Base-by-base conservation (phyloP, 2,888 invertebrate species). In the Caenorhabditis angaria region DNA sequence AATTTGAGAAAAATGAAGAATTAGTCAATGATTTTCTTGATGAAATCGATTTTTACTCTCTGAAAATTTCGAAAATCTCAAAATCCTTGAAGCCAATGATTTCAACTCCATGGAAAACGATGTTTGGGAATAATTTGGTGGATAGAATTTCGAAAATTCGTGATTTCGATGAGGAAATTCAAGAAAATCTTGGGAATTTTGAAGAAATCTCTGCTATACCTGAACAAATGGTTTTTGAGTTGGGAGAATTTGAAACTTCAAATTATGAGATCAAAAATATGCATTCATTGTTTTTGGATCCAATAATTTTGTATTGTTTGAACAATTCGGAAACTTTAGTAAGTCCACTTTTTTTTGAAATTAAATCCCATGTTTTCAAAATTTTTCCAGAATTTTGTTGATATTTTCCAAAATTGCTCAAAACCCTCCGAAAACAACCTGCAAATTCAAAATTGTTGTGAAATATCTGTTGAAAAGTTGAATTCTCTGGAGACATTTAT, bases 261-360 rank as follows among this genome's bases (percentile, higher is more conserved):
- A 27, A 3, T 6, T 5, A 1, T 3, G 4, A n/a, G 8, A 56
- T 56, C 20, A 5, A 47, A 41, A 41, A 18, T 8, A 35, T 25
- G 22, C 58, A 58, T 41, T 58, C 58, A 22, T 3, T 58, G 35
- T 58, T 58, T 58, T 8, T 58, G n/a, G 25, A 58, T 58, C 58
- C 58, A 27, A n/a, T 25, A 2, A 27, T 58, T 41, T n/a, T 58
- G 4, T 47, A 58, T 24, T 22, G 22, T 6, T 18, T 58, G 24
- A 35, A 47, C 8, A 41, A 35, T 20, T 27, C n/a, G 6, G 6
- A 50, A 24, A 8, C 6, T 22, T 24, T 24, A 8, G 50, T 50
- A 50, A 20, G 20, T 50, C 22, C 6, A 24, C 4, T 4, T 10
- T 4, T 50, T 50, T 50, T 50, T 1, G 10, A 25, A 18, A 54